Evolutionary conservation across 37 sponge, comb jelly and placozoan species (phyloP).

Genomic region (Diacarnus erythraeanus): DNA sequence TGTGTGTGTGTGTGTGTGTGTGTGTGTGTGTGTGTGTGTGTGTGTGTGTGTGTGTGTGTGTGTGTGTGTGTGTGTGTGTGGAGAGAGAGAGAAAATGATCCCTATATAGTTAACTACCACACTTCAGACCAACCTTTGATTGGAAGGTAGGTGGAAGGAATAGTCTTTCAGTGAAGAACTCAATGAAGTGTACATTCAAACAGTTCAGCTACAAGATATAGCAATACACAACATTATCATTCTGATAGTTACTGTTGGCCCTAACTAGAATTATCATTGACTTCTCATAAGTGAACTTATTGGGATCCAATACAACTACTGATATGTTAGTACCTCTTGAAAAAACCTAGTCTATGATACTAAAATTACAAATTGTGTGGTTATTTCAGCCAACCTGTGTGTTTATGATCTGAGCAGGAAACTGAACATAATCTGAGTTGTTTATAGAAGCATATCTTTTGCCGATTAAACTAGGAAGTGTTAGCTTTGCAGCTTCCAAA

Average conservation of each 20-base stretch:
- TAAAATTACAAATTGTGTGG: background rate
- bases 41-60: no score
- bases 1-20: background rate
- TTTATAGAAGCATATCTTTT: conserved; percentile 21
- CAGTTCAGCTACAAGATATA: conserved; percentile 27
- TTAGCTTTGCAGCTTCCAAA: conserved; percentile 32
- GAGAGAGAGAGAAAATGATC: no score
- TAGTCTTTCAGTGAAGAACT: conserved; percentile 32
- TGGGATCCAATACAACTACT: no score
- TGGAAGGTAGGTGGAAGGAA: conserved; percentile 28
- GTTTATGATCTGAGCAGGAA: conserved; percentile 26
- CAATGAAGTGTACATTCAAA: conserved; percentile 58
- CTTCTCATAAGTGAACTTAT: no score
- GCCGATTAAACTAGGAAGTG: conserved; percentile 14
- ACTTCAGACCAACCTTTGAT: conserved; percentile 35
- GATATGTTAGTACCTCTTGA: background rate
- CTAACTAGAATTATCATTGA: no score
- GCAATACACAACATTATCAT: background rate
- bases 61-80: no score
- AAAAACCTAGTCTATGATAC: background rate
- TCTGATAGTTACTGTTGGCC: no score
- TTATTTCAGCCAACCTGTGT: conserved; percentile 1
- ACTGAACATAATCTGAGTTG: conserved; percentile 28
- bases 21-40: no score
- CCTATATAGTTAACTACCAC: no score